A percentile compares a stretch with the other conserved stretches of the same genome.
phyloP scores from a whole-genome alignment of 1,140 invertebrate genomes.

The Drosophila ananassae region DNA sequence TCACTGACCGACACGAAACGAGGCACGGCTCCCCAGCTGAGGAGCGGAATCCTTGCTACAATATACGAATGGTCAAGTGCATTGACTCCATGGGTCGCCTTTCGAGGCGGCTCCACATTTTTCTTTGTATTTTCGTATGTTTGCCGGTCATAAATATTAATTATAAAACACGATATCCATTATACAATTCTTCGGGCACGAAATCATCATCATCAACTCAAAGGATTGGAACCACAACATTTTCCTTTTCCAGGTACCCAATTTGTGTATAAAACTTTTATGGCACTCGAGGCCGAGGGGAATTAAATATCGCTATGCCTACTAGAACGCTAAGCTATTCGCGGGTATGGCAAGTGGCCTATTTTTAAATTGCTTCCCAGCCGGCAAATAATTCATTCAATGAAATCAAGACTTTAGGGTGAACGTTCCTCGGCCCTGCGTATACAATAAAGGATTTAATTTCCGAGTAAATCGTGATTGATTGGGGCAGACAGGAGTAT shows the following conservation, averaged over 20 bases:
- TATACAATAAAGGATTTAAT: constrained; percentile 16
- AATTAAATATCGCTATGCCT: constrained; percentile 19
- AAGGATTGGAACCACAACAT: not conserved
- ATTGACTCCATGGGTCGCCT: constrained; percentile 48
- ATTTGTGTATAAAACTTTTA: constrained; percentile 44
- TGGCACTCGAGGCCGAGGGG: constrained; percentile 27
- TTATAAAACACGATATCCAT: constrained; percentile 61
- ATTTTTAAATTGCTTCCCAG: constrained; percentile 47
- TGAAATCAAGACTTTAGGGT: constrained; percentile 10
- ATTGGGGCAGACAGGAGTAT: constrained; percentile 12
- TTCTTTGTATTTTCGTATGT: constrained; percentile 22
- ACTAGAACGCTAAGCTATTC: constrained; percentile 4
- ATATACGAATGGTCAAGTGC: constrained; percentile 35
- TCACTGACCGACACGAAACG: constrained; percentile 60
- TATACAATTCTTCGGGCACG: constrained; percentile 47
- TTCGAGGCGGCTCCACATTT: constrained; percentile 2
- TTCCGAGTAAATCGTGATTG: constrained; percentile 19
- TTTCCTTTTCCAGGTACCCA: constrained; percentile 47
- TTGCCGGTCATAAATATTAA: constrained; percentile 73
- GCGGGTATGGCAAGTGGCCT: constrained; percentile 9
- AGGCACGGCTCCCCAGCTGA: constrained; percentile 18
- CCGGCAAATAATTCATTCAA: constrained; percentile 29
- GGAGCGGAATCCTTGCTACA: not conserved
- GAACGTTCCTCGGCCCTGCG: not conserved
- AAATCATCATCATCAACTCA: constrained; percentile 58